Percentiles rank a stretch among this genome's conserved stretches.
Evolutionary conservation across 2,113 vertebrate genomes (phyloP).

Genomic region (Nesogale talazaci): DNA sequence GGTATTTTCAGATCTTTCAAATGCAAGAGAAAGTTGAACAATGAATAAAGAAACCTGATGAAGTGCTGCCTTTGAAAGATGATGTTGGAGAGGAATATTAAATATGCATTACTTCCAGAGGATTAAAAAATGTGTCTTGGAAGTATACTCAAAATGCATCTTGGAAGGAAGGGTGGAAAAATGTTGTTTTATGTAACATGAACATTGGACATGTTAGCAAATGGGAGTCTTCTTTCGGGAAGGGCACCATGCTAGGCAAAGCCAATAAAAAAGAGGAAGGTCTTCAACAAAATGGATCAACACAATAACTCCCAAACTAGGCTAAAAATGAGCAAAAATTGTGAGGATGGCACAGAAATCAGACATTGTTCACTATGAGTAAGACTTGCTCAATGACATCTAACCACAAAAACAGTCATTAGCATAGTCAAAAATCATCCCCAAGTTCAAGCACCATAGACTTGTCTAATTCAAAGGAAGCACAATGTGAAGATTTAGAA

Average conservation of each 20-base stretch:
- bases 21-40: neutral
- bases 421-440: conserved; percentile 35
- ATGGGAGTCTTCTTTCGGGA: neutral
- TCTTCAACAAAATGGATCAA: neutral
- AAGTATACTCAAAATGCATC: neutral
- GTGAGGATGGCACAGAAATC: neutral
- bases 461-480: conserved; percentile 4
- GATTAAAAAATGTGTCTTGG: neutral
- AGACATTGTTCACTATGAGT: neutral
- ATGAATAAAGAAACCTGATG: neutral
- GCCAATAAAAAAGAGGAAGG: neutral
- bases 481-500: neutral
- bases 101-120: neutral
- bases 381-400: neutral
- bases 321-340: neutral
- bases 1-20: neutral
- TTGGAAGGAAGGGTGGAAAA: neutral
- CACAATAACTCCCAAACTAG: neutral
- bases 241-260: neutral
- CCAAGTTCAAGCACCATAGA: neutral
- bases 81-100: neutral
- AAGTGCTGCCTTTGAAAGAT: neutral
- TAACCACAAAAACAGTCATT: neutral
- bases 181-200: neutral
- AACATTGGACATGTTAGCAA: neutral